Percentiles rank a stretch among this genome's conserved stretches.
Evolutionary conservation across 2,113 vertebrate genomes (phyloP).

Genomic region (Gymnocephalus cernua): DNA sequence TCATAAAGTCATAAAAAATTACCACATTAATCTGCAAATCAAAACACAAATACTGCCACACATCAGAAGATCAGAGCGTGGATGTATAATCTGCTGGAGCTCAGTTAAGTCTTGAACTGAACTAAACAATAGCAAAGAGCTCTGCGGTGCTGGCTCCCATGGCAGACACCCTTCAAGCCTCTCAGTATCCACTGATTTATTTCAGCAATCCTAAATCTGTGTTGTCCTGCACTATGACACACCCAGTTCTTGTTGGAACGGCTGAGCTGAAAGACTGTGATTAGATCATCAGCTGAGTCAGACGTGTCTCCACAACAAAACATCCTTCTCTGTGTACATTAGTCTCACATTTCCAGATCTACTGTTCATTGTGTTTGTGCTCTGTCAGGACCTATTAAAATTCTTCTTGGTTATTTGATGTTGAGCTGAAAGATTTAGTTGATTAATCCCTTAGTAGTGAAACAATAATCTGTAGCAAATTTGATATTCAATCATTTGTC

Average conservation of each 20-base stretch:
- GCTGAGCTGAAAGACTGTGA: constrained; percentile 28
- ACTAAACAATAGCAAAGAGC: constrained; percentile 34
- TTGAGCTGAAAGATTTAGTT: background rate
- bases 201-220: constrained; percentile 30
- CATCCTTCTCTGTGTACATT: constrained; percentile 17
- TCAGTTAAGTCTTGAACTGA: constrained; percentile 35
- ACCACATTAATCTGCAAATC: constrained; percentile 56
- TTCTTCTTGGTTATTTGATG: constrained; percentile 16
- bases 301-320: constrained; percentile 18
- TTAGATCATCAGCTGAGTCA: constrained; percentile 52
- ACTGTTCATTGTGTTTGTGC: background rate
- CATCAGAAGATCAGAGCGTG: constrained; percentile 45
- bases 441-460: background rate
- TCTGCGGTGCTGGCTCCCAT: constrained; percentile 4
- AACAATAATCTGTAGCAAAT: background rate
- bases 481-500: background rate
- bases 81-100: constrained; percentile 47
- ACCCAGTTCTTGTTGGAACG: constrained; percentile 46
- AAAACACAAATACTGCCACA: constrained; percentile 42
- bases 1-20: constrained; percentile 42
- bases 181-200: constrained; percentile 29
- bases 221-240: constrained; percentile 46
- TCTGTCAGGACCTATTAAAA: constrained; percentile 20
- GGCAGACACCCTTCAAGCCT: constrained; percentile 21
- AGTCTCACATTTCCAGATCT: constrained; percentile 8